Conservation (phyloP, 2,113 vertebrate genomes). For the Axis porcinus region DNA sequence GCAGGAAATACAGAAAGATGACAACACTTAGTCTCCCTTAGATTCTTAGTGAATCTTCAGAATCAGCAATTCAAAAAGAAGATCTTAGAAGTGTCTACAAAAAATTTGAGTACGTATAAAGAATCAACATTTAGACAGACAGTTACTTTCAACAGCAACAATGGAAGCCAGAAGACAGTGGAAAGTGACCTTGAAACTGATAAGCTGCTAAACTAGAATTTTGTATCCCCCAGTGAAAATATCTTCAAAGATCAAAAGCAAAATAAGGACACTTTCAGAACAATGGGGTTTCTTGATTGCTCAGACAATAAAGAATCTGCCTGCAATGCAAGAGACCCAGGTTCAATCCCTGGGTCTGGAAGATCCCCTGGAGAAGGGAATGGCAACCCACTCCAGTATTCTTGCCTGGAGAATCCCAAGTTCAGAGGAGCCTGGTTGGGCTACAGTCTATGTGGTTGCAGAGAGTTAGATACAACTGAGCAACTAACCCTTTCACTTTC, state of each 20-base stretch:
- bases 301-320: neutral
- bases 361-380: neutral
- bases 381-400: neutral
- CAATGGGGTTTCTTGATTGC: neutral
- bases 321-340: neutral
- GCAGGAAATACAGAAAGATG: neutral
- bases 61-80: constrained; percentile 3
- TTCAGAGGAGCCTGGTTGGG: neutral
- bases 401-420: neutral
- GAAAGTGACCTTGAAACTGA: neutral
- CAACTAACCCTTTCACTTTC: neutral
- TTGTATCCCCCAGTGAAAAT: neutral
- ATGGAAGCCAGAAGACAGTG: neutral
- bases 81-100: neutral
- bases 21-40: neutral
- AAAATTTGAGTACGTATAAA: neutral
- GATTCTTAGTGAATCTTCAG: neutral
- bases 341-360: neutral
- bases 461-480: neutral
- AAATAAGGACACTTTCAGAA: neutral
- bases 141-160: neutral
- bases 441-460: neutral
- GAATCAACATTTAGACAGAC: neutral
- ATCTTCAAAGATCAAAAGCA: neutral
- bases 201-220: neutral